Evolutionary conservation across 2,888 invertebrate genomes (phyloP), one percentile per base, ranked within the genome.

Genomic region (Colostygia pectinataria): DNA sequence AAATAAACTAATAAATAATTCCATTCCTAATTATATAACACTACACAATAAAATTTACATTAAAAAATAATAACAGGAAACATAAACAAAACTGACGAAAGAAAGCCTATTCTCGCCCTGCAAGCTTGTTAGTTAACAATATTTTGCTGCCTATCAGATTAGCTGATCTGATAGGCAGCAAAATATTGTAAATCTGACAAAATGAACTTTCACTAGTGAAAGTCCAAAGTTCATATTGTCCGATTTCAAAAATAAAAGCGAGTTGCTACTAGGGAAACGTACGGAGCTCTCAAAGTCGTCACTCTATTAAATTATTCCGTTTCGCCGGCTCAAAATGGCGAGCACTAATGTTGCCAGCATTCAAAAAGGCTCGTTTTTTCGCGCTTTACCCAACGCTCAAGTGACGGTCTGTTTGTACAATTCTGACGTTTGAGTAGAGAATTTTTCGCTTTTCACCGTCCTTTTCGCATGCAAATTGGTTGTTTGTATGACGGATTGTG

Each of bases 261-360:
- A 50, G 55, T 53, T 24, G 71, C 65, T 68, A 66, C 61, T 60
- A 61, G 68, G 52, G 65, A 69, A 77, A 74, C 67, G 70, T 66
- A 57, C 67, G 68, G 65, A 63, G 63, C 66, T 65, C 73, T 69
- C 74, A 79, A 78, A 74, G 74, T 69, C 70, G 72, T 70, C 71
- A 72, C 77, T 83, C 81, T 83, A 84, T 85, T 85, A 83, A 85
- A 85, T 85, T 84, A 84, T 85, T 85, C 83, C 84, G 75, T 77
- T 72, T 80, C 72, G 79, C 48, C 75, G 78, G 67, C 60, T 77
- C 77, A 75, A 80, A 82, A 81, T 82, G 82, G 77, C 68, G 66
- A 69, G 63, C 64, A 63, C 74, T 80, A 82, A 83, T 83, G 83
- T 84, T 74, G 74, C 80, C 64, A 73, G 78, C 69, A 66, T 71